Evolutionary conservation across 1,140 invertebrate genomes (phyloP).

Genomic region (Brachionus manjavacas): DNA sequence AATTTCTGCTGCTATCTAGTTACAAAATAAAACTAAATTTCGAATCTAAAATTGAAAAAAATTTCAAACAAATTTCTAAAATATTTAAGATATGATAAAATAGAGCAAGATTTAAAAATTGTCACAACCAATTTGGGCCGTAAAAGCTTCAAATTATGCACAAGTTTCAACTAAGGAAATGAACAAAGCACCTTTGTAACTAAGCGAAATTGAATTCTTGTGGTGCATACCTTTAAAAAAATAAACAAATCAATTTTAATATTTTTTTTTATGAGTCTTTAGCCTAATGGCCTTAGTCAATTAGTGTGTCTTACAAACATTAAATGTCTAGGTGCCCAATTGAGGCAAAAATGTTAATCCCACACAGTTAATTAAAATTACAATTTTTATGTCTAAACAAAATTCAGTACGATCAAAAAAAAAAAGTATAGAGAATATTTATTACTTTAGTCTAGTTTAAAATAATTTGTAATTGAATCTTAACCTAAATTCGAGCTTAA

Average conservation of each 20-base stretch:
- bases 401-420: background rate
- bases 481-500: slow-evolving; percentile 15
- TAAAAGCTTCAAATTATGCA: background rate
- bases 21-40: background rate
- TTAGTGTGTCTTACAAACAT: background rate
- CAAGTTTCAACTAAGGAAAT: background rate
- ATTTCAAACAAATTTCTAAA: background rate
- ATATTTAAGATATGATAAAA: background rate
- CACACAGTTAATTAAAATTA: slow-evolving; percentile 23
- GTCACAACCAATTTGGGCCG: background rate
- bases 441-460: background rate
- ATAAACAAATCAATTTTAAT: background rate
- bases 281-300: background rate
- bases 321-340: background rate
- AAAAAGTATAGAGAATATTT: background rate
- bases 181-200: background rate
- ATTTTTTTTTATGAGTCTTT: background rate
- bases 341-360: background rate
- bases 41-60: background rate
- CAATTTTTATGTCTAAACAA: background rate
- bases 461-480: slow-evolving; percentile 21
- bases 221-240: background rate
- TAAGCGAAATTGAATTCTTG: background rate
- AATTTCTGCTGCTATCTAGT: background rate
- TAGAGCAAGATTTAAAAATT: background rate